Evolutionary conservation across 2,113 vertebrate genomes (phyloP).

Genomic region (Oostethus manadensis): DNA sequence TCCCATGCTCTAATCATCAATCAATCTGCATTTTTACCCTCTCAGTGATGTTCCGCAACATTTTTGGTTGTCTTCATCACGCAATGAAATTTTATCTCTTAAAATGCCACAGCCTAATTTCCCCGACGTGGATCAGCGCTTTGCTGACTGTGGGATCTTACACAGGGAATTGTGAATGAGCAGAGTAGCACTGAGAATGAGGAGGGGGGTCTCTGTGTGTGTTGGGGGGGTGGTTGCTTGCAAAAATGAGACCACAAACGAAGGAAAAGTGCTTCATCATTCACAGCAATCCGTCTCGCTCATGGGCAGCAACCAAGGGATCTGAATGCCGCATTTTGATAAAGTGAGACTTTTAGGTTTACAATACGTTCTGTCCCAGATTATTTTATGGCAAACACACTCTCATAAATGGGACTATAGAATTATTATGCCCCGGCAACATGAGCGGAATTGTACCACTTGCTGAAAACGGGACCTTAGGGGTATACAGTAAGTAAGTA

Average conservation of each 20-base stretch:
- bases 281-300: conserved; percentile 27
- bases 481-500: conserved; percentile 40
- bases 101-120: conserved; percentile 3
- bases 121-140: background rate
- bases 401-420: too few species aligned
- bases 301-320: conserved; percentile 25
- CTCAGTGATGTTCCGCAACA: background rate
- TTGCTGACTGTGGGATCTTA: conserved; percentile 23
- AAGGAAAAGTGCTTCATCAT: conserved; percentile 58
- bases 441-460: too few species aligned
- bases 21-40: background rate
- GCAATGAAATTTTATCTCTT: too few species aligned
- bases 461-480: too few species aligned
- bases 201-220: conserved; percentile 1
- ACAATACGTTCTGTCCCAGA: background rate
- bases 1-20: conserved; percentile 23
- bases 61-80: background rate
- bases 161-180: conserved; percentile 55
- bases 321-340: conserved; percentile 23
- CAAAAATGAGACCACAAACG: conserved; percentile 40
- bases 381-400: background rate
- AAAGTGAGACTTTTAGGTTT: background rate
- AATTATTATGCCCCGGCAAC: too few species aligned
- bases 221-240: conserved; percentile 10
- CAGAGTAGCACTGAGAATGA: conserved; percentile 37